phyloP scores from a whole-genome alignment of 2,797 vertebrate species.

The Enteromius mattozi region DNA sequence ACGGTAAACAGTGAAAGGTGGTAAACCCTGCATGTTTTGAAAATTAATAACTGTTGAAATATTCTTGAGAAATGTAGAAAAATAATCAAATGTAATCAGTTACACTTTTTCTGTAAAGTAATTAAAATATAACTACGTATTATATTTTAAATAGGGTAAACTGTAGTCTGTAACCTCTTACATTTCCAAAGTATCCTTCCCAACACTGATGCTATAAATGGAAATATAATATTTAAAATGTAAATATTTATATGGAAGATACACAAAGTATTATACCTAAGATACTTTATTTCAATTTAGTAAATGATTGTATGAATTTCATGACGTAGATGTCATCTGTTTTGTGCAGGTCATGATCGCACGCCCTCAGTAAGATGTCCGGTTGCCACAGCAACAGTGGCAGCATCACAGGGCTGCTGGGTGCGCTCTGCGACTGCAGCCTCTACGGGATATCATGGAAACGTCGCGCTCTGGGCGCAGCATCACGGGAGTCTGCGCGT shows the following conservation, averaged over 20 bases:
- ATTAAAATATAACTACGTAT: too few relatives aligned
- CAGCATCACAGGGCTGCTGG: constrained; percentile 89
- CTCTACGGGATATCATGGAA: constrained; percentile 85
- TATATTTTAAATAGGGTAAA: too few relatives aligned
- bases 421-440: constrained; percentile 87
- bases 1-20: too few relatives aligned
- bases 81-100: too few relatives aligned
- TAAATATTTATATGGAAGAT: background rate
- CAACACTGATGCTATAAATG: too few relatives aligned
- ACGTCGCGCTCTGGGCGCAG: constrained; percentile 74
- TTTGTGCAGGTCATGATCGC: constrained; percentile 25
- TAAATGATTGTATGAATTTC: background rate
- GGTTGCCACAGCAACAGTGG: constrained; percentile 57
- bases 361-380: constrained; percentile 47
- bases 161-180: too few relatives aligned
- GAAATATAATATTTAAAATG: too few relatives aligned
- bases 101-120: too few relatives aligned
- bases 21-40: too few relatives aligned
- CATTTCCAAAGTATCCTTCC: too few relatives aligned
- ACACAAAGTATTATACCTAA: background rate
- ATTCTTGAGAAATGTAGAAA: too few relatives aligned
- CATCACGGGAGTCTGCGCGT: constrained; percentile 79
- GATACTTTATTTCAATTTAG: background rate
- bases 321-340: background rate
- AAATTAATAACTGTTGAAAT: too few relatives aligned